These are phyloP conservation scores for Ceratoteleas bidentatus DNA, from an alignment of 1,140 invertebrate species.

Conservation along the genomic window DNA sequence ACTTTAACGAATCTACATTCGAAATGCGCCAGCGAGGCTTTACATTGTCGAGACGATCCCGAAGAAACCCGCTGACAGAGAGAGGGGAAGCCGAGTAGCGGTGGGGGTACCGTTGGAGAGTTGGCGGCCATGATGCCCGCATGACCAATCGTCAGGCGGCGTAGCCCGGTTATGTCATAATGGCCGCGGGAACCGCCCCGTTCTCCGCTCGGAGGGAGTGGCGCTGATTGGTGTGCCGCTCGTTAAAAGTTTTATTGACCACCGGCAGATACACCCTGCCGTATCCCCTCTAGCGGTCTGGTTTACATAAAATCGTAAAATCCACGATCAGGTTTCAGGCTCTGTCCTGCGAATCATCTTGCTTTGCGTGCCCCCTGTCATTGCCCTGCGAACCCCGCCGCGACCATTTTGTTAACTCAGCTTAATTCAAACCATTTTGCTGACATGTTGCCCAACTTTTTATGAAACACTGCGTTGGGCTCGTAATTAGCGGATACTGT, in stretches of 20 bases:
- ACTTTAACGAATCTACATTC: conserved; percentile 61
- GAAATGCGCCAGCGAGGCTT: conserved; percentile 45
- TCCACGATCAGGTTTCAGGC: conserved; percentile 61
- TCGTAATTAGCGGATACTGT: conserved; percentile 37
- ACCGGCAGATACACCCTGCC: conserved; percentile 75
- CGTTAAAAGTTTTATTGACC: conserved; percentile 79
- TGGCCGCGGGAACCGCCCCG: conserved; percentile 78
- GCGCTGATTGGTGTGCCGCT: conserved; percentile 76
- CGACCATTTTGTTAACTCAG: conserved; percentile 63
- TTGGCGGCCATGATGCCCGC: conserved; percentile 77
- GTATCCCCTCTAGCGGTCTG: conserved; percentile 47
- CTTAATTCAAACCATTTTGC: conserved; percentile 49
- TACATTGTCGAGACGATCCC: conserved; percentile 43
- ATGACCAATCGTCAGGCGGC: conserved; percentile 71
- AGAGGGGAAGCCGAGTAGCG: conserved; percentile 39
- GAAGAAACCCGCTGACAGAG: conserved; percentile 14
- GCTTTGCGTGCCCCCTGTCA: conserved; percentile 70
- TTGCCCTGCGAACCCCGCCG: conserved; percentile 68
- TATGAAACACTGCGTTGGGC: conserved; percentile 31
- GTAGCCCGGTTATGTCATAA: conserved; percentile 73
- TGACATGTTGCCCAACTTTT: conserved; percentile 43
- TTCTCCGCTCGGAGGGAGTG: conserved; percentile 70
- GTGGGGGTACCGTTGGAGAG: conserved; percentile 45
- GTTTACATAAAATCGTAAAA: conserved; percentile 75
- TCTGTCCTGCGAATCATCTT: conserved; percentile 65